Evolutionary conservation across 1,140 invertebrate genomes (phyloP), one percentile per base, ranked within the genome.

Genomic region (Callitettix versicolor): DNA sequence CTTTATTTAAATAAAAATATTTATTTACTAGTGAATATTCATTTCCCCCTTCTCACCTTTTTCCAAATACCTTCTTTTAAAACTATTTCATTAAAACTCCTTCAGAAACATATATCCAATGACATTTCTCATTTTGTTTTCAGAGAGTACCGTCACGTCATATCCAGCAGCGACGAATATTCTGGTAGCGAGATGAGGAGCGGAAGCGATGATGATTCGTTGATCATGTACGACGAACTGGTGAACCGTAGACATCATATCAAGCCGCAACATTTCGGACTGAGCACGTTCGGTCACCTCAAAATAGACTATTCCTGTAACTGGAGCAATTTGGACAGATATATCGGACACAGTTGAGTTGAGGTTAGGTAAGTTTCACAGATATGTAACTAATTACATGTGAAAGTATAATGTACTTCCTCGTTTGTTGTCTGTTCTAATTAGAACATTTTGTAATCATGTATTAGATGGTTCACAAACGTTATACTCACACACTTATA

Each of bases 271-370:
- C 62, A 76, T 78, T 58, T 58, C 17, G 56, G 54, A 26, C 66
- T 84, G 9, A 84, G 78, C 36, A 76, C 76, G 21, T 82, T 84
- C 57, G 84, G 84, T 21, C 81, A 85, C 61, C 69, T 85, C 14
- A 81, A 82, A 68, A 85, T 86, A 55, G 84, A 86, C 67, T 85
- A 86, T 63, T 81, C 81, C 1, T 79, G 74, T 62, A 85, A 80
- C 64, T 85, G 84, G 82, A 80, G 81, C 63, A 80, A 78, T 2
- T 66, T 82, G 20, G 78, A 81, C 60, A 72, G 77, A 61, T 78
- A 80, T 61, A 82, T 82, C 21, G 61, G 53, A 22, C 52, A 59
- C 20, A 46, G 22, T 15, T 62, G 43, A 54, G 26, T 30, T 3
- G 9, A 9, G 26, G 26, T 30, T 30, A 30, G 26, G 26, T 30